Evolutionary conservation across 2,888 invertebrate species (phyloP), one percentile per base, ranked within the genome.

Genomic region (Callyntrura guangdongensis): DNA sequence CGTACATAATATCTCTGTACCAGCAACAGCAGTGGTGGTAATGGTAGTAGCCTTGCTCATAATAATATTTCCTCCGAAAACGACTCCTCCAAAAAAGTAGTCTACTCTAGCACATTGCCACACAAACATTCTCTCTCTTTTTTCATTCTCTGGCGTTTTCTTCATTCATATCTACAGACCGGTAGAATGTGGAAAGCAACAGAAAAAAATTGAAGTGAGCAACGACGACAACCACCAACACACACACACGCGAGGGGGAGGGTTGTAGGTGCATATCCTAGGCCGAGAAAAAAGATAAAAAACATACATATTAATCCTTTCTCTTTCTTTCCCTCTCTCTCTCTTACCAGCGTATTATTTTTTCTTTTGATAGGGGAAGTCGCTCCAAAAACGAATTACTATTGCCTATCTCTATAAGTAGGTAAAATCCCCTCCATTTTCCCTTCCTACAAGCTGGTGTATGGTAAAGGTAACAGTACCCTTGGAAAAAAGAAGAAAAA

Each of bases 341-440:
- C 11, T 53, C 53, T 53, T 1, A n/a, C n/a, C n/a, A n/a, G 53
- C 14, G 53, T 53, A 14, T 11, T 47, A 11, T 11, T 47, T 1
- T 11, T 53, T 11, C 53, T 53, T 11, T 14, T 53, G 53, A 11
- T 53, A 9, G 11, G 2, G 53, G 59, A 17, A n/a, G n/a, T 59
- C n/a, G 36, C 25, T 59, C 14, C 14, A 14, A 69, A 69, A 36
- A 36, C 56, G 59, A 83, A 83, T 64, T 83, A 25, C 53, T 56
- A 25, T 67, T 69, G 9, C 22, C 20, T 84, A 20, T 36, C 67
- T 67, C n/a, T n/a, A n/a, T n/a, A n/a, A n/a, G n/a, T n/a, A n/a
- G n/a, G n/a, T n/a, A n/a, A n/a, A n/a, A 47, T 69, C 67, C 36
- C 36, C 36, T 53, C 4, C 53, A 5, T 53, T 53, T 9, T 11